Conservation (phyloP, 2,797 vertebrate genomes). For the Sebastolobus alascanus region DNA sequence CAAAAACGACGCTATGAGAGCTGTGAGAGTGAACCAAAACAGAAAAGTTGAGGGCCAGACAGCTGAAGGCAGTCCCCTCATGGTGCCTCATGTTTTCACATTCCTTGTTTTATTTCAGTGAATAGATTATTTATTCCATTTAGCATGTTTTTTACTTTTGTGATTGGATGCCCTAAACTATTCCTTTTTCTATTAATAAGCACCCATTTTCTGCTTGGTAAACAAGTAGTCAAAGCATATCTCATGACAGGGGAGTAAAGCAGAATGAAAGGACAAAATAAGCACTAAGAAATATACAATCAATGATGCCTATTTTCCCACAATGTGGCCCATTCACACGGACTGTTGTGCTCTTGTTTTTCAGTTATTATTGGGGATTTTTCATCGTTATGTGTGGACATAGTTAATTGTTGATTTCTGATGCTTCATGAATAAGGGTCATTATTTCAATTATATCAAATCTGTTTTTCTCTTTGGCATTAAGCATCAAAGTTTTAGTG, state of each 20-base stretch:
- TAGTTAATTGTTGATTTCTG: neutral
- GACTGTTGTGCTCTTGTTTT: neutral
- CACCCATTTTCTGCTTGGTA: neutral
- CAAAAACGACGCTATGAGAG: accelerated
- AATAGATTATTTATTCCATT: neutral
- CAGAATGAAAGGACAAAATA: neutral
- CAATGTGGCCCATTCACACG: neutral
- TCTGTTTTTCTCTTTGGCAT: neutral
- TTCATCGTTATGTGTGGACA: neutral
- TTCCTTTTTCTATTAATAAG: neutral
- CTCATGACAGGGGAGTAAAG: neutral
- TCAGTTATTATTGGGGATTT: neutral
- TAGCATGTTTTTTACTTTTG: neutral
- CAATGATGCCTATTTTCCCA: neutral
- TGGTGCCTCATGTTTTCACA: neutral
- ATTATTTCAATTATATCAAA: neutral
- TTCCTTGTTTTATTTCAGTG: neutral
- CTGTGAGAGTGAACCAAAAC: neutral
- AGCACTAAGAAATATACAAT: no score
- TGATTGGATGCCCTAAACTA: neutral
- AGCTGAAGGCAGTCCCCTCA: neutral
- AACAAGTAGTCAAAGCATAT: neutral
- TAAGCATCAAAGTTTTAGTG: neutral
- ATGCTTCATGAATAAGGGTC: neutral
- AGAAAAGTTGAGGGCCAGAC: neutral